These are phyloP conservation scores for Mohoua ochrocephala DNA, from an alignment of 2,113 vertebrate species.

Conservation along the genomic window DNA sequence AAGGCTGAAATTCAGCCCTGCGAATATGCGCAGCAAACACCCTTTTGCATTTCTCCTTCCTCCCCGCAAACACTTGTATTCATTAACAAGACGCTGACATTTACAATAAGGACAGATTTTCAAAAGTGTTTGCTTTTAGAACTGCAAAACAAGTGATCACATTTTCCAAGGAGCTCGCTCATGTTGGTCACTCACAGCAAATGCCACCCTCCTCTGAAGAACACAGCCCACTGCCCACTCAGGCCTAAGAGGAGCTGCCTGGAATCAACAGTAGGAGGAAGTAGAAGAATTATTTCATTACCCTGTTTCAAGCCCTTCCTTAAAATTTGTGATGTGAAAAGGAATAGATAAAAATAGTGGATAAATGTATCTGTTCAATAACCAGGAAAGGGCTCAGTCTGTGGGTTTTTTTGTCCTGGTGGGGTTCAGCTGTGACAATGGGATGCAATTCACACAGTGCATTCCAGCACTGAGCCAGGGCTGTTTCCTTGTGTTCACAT, in stretches of 20 bases:
- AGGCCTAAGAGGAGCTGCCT: neutral
- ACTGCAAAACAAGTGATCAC: neutral
- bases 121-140: constrained; percentile 12
- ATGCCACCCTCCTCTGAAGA: neutral
- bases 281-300: neutral
- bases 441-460: neutral
- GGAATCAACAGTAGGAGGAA: neutral
- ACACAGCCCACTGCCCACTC: neutral
- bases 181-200: neutral
- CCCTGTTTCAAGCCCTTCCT: neutral
- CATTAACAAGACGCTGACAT: neutral
- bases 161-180: neutral
- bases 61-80: neutral
- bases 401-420: neutral
- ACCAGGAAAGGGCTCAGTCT: neutral
- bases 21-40: neutral
- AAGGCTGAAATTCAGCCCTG: neutral
- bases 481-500: neutral
- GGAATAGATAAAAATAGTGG: neutral
- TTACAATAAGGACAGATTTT: constrained; percentile 18
- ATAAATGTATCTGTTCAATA: neutral
- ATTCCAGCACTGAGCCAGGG: neutral
- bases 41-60: neutral
- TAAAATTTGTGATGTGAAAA: neutral
- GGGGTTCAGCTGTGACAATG: neutral